These are phyloP conservation scores for Ectropis grisescens DNA, from an alignment of 1,140 invertebrate genomes.

Conservation along the genomic window DNA sequence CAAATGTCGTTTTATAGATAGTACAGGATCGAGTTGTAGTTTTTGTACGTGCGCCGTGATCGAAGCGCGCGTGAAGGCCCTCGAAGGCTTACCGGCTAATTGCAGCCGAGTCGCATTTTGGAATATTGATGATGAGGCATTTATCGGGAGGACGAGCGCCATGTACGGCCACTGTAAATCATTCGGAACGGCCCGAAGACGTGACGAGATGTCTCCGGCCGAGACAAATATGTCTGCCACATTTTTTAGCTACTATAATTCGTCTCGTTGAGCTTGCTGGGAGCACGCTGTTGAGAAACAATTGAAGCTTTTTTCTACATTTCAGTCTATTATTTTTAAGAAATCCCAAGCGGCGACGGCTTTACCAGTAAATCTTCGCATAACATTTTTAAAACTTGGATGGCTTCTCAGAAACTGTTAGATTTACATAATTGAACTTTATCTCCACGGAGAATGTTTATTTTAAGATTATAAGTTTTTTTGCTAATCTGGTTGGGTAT, in stretches of 20 bases:
- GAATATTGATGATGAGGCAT: conserved; percentile 67
- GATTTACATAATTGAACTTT: no score
- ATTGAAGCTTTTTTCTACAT: conserved; percentile 11
- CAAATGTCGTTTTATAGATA: conserved; percentile 35
- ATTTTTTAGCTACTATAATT: conserved; percentile 54
- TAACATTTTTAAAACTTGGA: no score
- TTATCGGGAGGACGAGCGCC: conserved; percentile 60
- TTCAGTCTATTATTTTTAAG: no score
- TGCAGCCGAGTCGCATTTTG: conserved; percentile 61
- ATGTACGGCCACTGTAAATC: conserved; percentile 63
- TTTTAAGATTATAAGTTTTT: no score
- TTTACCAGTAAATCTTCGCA: no score
- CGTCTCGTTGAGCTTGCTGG: conserved; percentile 29
- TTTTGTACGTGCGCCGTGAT: conserved; percentile 45
- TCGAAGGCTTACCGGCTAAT: conserved; percentile 61
- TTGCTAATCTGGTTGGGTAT: no score
- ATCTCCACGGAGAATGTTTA: no score
- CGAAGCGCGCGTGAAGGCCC: conserved; percentile 45
- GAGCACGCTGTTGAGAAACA: conserved; percentile 9
- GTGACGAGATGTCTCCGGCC: conserved; percentile 57
- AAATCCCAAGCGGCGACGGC: no score
- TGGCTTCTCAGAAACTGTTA: no score
- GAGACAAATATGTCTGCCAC: conserved; percentile 55
- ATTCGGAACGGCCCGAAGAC: conserved; percentile 47
- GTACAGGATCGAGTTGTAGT: conserved; percentile 49